phyloP scores from a whole-genome alignment of 2,797 vertebrate species.

The Numenius phaeopus region DNA sequence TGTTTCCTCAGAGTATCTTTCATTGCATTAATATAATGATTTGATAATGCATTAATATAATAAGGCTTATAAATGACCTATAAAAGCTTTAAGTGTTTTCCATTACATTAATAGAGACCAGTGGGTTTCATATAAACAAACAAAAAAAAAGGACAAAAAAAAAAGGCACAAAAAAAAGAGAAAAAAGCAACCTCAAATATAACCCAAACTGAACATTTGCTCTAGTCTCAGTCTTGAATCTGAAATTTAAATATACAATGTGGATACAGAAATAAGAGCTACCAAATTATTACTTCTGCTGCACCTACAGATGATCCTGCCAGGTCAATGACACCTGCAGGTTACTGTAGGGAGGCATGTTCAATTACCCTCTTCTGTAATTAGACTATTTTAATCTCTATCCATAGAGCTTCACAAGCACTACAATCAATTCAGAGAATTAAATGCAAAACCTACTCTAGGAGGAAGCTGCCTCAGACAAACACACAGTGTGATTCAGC shows the following conservation, averaged over 20 bases:
- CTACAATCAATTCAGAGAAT: background rate
- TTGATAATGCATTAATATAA: background rate
- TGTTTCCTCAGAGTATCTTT: background rate
- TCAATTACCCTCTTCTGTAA: background rate
- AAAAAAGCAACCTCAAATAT: background rate
- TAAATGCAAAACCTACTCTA: background rate
- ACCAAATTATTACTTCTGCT: background rate
- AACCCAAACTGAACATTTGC: background rate
- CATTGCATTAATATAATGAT: background rate
- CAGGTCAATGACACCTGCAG: background rate
- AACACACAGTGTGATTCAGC: background rate
- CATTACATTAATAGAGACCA: background rate
- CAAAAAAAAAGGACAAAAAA: no score
- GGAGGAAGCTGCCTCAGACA: background rate
- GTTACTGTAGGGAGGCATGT: background rate
- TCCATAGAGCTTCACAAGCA: background rate
- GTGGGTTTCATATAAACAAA: background rate
- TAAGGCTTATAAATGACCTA: background rate
- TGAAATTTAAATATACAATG: background rate
- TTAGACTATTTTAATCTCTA: background rate
- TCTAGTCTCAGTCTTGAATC: background rate
- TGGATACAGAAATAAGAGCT: background rate
- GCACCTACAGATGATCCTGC: background rate
- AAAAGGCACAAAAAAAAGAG: background rate
- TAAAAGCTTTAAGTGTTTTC: background rate